phyloP scores from a whole-genome alignment of 2,113 vertebrate species.

The Galbula dea region DNA sequence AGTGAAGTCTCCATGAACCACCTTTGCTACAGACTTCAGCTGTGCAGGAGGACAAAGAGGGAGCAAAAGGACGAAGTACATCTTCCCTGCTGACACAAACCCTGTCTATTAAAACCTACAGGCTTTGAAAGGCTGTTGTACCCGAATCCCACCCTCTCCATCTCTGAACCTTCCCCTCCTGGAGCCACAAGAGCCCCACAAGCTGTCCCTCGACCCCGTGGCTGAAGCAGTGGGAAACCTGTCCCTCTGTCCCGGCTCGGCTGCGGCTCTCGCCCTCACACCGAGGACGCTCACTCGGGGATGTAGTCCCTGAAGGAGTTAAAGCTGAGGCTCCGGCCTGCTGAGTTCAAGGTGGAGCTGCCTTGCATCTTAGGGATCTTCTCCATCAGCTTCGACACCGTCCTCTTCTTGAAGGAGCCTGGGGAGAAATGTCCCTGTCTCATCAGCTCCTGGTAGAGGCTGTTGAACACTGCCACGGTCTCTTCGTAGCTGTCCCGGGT shows the following conservation, averaged over 20 bases:
- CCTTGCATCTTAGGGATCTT: slow-evolving; percentile 78
- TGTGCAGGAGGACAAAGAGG: neutral
- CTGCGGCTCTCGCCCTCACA: neutral
- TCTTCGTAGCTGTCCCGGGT: slow-evolving; percentile 79
- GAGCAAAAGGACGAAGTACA: neutral
- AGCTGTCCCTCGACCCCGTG: neutral
- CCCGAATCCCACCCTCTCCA: neutral
- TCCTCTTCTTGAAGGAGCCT: slow-evolving; percentile 69
- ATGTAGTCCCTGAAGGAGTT: slow-evolving; percentile 75
- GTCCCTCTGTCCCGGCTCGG: neutral
- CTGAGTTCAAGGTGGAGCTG: slow-evolving; percentile 54
- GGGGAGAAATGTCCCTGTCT: slow-evolving; percentile 72
- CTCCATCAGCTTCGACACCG: slow-evolving; percentile 78
- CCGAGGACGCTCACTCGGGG: slow-evolving; percentile 45
- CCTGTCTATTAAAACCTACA: neutral
- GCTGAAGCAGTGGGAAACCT: neutral
- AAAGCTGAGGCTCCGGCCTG: slow-evolving; percentile 70
- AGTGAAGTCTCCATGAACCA: rapidly evolving
- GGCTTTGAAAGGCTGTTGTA: neutral
- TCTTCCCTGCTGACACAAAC: neutral
- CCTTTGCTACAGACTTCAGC: neutral
- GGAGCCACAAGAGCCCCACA: neutral
- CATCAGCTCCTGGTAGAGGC: slow-evolving; percentile 70
- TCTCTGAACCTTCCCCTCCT: neutral
- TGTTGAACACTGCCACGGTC: slow-evolving; percentile 67